Evolutionary conservation across 2,888 invertebrate species (phyloP).

Genomic region (Zaprionus bogoriensis): DNA sequence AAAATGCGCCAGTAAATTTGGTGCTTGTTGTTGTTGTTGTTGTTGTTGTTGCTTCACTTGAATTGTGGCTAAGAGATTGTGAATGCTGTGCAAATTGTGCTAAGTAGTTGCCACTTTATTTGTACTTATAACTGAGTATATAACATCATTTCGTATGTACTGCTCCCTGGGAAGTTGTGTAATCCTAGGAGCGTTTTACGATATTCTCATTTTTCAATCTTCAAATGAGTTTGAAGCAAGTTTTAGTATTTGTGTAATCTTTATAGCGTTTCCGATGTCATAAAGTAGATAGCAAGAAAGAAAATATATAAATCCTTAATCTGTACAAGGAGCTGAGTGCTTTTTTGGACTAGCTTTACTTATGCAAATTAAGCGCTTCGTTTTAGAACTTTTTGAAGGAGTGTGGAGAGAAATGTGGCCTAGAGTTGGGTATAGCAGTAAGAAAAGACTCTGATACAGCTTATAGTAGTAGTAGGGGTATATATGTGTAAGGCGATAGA

Average conservation of each 20-base stretch:
- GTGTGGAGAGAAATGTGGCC: not conserved
- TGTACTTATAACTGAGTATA: not conserved
- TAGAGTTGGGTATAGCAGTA: not conserved
- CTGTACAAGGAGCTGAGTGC: not conserved
- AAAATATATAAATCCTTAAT: not conserved
- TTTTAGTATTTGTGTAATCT: not conserved
- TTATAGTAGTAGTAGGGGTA: not conserved
- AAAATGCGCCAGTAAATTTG: constrained; percentile 44
- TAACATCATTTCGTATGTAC: not conserved
- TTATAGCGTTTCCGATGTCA: not conserved
- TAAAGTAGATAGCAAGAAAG: not conserved
- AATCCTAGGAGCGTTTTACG: not conserved
- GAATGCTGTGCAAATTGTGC: constrained; percentile 45
- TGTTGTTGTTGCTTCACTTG: not conserved
- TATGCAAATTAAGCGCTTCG: not conserved
- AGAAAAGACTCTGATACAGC: too few relatives aligned
- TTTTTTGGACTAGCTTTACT: not conserved
- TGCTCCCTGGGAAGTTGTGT: not conserved
- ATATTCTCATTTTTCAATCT: not conserved
- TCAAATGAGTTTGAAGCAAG: constrained; percentile 17
- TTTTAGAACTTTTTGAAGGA: not conserved
- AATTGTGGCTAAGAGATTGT: constrained; percentile 24
- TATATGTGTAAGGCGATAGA: not conserved
- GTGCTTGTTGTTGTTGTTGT: constrained; percentile 8
- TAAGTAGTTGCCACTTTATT: constrained; percentile 47